Base-by-base conservation (phyloP, 2,113 vertebrate species). In the Mastomys coucha region DNA sequence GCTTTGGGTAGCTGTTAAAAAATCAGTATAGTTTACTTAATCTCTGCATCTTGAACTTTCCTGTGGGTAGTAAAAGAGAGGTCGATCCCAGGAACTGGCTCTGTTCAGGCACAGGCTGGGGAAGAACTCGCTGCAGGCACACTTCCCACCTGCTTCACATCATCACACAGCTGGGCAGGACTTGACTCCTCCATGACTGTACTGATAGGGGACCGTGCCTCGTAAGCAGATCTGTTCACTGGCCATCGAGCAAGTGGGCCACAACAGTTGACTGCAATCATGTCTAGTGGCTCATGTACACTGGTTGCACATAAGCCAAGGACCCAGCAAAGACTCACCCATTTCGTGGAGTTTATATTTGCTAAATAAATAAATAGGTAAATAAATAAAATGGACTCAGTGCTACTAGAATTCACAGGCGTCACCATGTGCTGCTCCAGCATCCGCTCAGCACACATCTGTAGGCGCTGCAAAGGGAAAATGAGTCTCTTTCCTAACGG, bases 301-400 rank as follows among this genome's bases (percentile, higher is more conserved):
- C 53, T 94, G 53, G 24, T 31, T 81, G 78, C 76, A 16, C 63
- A 63, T 10, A 65, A 24, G 58, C 49, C 76, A 91, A 91, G 69
- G 60, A 86, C 73, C 28, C n/a, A 91, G 39, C 33, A 63, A 73
- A 94, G 89, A 88, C 28, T 56, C 53, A 51, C 31, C 4, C 63
- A 65, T 89, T 70, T 95, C 45, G 33, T n/a, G 33, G 31, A 87
- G 73, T 72, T 94, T 51, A 31, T 67, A 73, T 63, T 89, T 80
- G 53, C 56, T 67, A 28, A 28, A 12, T 1, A 65, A n/a, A 45
- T 45, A 45, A 45, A 45, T 45, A n/a, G n/a, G n/a, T n/a, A 45
- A 45, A 45, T 45, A 45, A 56, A 80, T 70, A 65, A 60, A 73
- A 45, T 77, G 69, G 9, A 75, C 20, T 78, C 31, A n/a, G 69